These are phyloP conservation scores for Piezodorus guildinii DNA, from an alignment of 1,140 invertebrate species.

Conservation along the genomic window DNA sequence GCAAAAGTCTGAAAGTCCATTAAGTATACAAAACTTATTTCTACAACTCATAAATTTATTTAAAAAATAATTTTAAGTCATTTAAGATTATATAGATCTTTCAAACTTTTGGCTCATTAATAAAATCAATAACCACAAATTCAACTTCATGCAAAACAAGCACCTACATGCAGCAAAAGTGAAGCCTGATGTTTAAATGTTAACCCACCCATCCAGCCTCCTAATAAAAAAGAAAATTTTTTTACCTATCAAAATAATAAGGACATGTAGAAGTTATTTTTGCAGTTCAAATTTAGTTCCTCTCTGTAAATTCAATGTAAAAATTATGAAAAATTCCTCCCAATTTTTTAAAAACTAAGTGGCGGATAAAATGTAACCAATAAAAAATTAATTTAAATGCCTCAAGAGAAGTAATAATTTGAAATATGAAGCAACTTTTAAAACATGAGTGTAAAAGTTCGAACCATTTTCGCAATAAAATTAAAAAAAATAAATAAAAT, in stretches of 20 bases:
- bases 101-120: neutral
- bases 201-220: too few species aligned
- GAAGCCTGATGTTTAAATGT: slow-evolving; percentile 10
- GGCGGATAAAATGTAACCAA: slow-evolving; percentile 1
- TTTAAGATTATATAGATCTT: neutral
- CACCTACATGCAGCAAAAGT: slow-evolving; percentile 11
- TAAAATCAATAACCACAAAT: slow-evolving; percentile 9
- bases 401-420: neutral
- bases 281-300: neutral
- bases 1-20: slow-evolving; percentile 1
- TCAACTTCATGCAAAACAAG: slow-evolving; percentile 8
- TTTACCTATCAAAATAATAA: too few species aligned
- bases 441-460: slow-evolving; percentile 19
- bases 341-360: slow-evolving; percentile 1
- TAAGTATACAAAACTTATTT: too few species aligned
- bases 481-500: slow-evolving; percentile 14
- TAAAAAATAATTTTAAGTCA: too few species aligned
- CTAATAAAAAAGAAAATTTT: too few species aligned
- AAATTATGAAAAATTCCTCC: neutral
- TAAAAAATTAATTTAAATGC: neutral
- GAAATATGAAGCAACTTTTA: neutral
- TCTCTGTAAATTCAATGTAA: slow-evolving; percentile 5
- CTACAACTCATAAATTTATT: too few species aligned
- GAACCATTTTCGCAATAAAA: slow-evolving; percentile 24
- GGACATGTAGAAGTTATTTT: neutral